Conservation (phyloP, 2,797 vertebrate genomes). For the Pogoniulus pusillus region DNA sequence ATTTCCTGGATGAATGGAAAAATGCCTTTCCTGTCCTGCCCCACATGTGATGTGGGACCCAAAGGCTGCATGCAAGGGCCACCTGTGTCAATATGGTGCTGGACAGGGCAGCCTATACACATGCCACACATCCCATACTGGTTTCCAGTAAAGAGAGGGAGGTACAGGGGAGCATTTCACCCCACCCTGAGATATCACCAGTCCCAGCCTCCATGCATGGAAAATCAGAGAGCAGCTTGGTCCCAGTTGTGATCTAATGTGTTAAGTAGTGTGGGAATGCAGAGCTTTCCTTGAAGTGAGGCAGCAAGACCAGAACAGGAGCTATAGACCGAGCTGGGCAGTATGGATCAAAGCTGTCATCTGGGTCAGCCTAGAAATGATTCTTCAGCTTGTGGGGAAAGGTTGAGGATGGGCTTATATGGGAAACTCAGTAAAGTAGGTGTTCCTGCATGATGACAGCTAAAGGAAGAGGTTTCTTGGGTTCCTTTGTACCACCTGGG, state of each 20-base stretch:
- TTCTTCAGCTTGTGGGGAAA: fast-evolving
- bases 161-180: neutral
- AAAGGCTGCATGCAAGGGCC: neutral
- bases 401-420: neutral
- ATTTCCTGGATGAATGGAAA: neutral
- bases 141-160: neutral
- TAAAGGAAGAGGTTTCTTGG: neutral
- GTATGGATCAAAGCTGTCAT: neutral
- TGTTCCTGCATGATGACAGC: neutral
- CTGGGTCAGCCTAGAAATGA: neutral
- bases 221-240: neutral
- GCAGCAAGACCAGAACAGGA: too few species aligned
- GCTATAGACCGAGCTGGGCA: neutral
- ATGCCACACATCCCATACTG: fast-evolving
- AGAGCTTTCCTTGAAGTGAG: too few species aligned
- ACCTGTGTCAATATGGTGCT: neutral
- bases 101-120: neutral
- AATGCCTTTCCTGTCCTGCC: neutral
- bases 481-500: neutral
- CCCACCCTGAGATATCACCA: neutral
- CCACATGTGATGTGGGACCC: neutral
- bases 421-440: neutral
- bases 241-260: too few species aligned
- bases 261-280: too few species aligned
- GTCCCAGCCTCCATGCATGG: neutral